Evolutionary conservation across 2,113 vertebrate genomes (phyloP), one percentile per base, ranked within the genome.

Genomic region (Callocephalon fimbriatum): DNA sequence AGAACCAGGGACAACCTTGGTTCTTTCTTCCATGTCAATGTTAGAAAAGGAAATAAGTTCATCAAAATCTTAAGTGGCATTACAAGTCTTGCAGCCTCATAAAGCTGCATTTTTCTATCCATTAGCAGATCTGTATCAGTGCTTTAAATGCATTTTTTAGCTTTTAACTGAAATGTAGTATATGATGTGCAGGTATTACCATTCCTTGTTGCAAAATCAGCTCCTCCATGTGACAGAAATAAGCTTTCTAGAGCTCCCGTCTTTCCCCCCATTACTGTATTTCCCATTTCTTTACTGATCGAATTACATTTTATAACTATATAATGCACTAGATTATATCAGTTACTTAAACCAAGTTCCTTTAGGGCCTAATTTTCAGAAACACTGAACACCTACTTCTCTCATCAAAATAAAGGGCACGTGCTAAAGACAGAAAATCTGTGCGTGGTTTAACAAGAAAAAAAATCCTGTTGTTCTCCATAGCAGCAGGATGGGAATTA

Each of bases 161-260:
- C 20, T 84, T 87, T 80, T 53, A 85, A 47, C 26, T 53, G 26
- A 63, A 67, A 75, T 5, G 45, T 23, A 29, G 14, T 53, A 21
- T 17, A 16, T 7, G 27, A 85, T 0, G 1, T 45, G 11, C 35
- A 75, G n/a, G 7, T 67, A 68, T 9, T 40, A 35, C 50, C n/a
- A 79, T 10, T 81, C 32, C 61, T 31, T n/a, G 12, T 37, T 26
- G 65, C 56, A 88, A 86, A 86, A 50, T 1, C 23, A 77, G 37
- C 29, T 71, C 12, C 35, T 71, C 47, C 42, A 56, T 3, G 11
- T 13, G 61, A 84, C 2, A n/a, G 10, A 81, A 63, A 22, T 11
- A 13, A 81, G 8, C n/a, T n/a, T 65, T 59, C 32, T 48, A 37
- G 9, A 85, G 65, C 21, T 48, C 22, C 7, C 0, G 0, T 23